phyloP scores from a whole-genome alignment of 1,140 invertebrate genomes.

The Zaprionus nigranus region DNA sequence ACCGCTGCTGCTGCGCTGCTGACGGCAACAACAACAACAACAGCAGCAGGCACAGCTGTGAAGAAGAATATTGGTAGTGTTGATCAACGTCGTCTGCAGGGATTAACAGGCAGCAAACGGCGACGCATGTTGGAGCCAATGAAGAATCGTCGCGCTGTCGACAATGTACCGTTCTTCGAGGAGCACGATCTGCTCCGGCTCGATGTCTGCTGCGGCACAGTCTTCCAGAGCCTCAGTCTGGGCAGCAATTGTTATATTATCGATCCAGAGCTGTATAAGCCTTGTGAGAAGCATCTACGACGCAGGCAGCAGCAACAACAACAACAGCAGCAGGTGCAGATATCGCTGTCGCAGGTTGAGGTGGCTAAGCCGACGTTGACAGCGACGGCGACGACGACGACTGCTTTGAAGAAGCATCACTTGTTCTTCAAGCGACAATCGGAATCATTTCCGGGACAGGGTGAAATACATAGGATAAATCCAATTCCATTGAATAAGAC shows the following conservation, averaged over 20 bases:
- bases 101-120: conserved; percentile 58
- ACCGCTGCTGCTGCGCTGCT: conserved; percentile 63
- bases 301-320: conserved; percentile 40
- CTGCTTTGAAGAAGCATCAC: conserved; percentile 81
- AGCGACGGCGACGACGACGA: conserved; percentile 28
- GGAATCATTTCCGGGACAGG: conserved; percentile 73
- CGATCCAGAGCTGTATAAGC: conserved; percentile 70
- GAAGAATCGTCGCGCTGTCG: conserved; percentile 61
- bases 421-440: conserved; percentile 82
- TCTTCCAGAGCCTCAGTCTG: conserved; percentile 69
- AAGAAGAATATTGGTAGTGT: conserved; percentile 7
- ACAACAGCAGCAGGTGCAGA: conserved; percentile 14
- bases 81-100: conserved; percentile 7
- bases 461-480: conserved; percentile 74
- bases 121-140: conserved; percentile 61
- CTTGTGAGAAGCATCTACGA: conserved; percentile 69
- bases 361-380: conserved; percentile 13
- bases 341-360: conserved; percentile 2
- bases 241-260: conserved; percentile 68
- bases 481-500: conserved; percentile 79
- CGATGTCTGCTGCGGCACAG: conserved; percentile 76
- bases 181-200: conserved; percentile 60
- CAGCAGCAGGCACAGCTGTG: background rate
- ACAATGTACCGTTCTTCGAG: conserved; percentile 74
- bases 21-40: conserved; percentile 18